Evolutionary conservation across 2,888 invertebrate genomes (phyloP), one percentile per base, ranked within the genome.

Genomic region (Suillia variegata): DNA sequence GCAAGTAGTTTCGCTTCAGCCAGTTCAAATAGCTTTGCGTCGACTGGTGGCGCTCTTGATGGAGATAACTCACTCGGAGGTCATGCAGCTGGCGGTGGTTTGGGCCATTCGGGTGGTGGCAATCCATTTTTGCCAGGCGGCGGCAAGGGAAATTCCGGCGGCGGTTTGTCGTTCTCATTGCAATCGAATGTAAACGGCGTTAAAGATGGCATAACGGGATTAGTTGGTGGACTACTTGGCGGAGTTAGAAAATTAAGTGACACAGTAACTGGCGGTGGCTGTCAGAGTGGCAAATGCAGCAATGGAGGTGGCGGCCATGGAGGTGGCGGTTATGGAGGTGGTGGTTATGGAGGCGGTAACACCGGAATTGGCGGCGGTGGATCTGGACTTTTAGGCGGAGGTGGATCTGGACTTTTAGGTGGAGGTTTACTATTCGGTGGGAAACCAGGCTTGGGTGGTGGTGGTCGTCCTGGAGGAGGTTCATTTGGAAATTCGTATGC

Each of bases 341-440:
- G 94, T 79, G 89, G 88, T 74, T 96, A 95, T 4, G 59, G 59
- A 24, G 53, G 54, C 2, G 51, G 52, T 1, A 49, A n/a, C 5
- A 3, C 17, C 12, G 48, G 47, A 6, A n/a, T 20, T 38, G 61
- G 62, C 10, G 63, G 56, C 5, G 31, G 42, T 17, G 60, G 55
- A 13, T n/a, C n/a, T n/a, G 56, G 61, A 18, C 52, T 31, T 20
- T 56, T 50, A 2, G 59, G 31, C 1, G 54, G 59, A 2, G 54
- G n/a, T 5, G 59, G 54, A 5, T 4, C 38, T 13, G 38, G 38
- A 38, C n/a, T n/a, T n/a, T n/a, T n/a, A n/a, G n/a, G n/a, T n/a
- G 38, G 12, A 13, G 38, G 38, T 38, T n/a, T n/a, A n/a, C n/a
- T n/a, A n/a, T n/a, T n/a, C n/a, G n/a, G 31, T 12, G 12, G 31